Base-by-base conservation (phyloP, 2,888 invertebrate genomes). In the Eilema griseolum region DNA sequence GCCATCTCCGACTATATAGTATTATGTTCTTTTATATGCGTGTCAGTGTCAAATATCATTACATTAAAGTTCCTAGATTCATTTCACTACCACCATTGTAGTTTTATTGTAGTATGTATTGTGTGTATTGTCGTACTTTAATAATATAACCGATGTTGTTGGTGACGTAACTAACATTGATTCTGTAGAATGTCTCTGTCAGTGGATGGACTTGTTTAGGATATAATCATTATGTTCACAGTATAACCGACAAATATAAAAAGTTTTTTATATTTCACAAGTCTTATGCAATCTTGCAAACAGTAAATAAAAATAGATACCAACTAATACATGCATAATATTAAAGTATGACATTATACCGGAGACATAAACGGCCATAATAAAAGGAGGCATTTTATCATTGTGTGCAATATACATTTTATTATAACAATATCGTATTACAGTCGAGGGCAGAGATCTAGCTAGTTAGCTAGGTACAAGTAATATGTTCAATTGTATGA, bases 21-120 rank as follows among this genome's bases (percentile, higher is more conserved):
- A 78, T 81, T 80, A 78, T 70, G 52, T 69, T 62, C 31, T 69
- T 61, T 26, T 31, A 37, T 23, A 64, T 57, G 11, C 56, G 16
- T n/a, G 20, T 52, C 52, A 67, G 37, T 28, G 33, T 66, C 61
- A 66, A 61, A 65, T 67, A 37, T 65, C 33, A 69, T 65, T 52
- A 66, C n/a, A 61, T 70, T 60, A 61, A 74, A 78, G 79, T 79
- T 78, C 81, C 78, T 75, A 80, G 37, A 66, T 65, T 68, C 63
- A 64, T 72, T 57, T 71, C 60, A 73, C n/a, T 64, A 31, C 75
- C 75, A 71, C 69, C 70, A 71, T 68, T 71, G 70, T 71, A 56
- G 65, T 72, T 63, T 70, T 73, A 66, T 67, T 71, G 28, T 67
- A 61, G 37, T 57, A 20, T 62, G 20, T 76, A 71, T 60, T 68